Conservation (phyloP, 2,888 invertebrate genomes). For the Mesorhabditis spiculigera region DNA sequence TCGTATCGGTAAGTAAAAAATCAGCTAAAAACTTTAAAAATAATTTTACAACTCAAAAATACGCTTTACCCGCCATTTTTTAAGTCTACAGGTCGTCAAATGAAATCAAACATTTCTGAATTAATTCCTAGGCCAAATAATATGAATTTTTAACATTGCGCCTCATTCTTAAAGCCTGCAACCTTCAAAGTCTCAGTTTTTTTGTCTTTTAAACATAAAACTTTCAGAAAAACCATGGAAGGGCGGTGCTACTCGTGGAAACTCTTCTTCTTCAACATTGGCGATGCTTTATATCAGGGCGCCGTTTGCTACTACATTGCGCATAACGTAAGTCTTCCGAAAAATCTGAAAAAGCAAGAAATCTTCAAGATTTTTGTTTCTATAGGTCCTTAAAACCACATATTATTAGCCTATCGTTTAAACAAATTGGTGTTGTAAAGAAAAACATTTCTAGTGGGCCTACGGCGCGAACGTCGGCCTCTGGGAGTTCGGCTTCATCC, state of each 20-base stretch:
- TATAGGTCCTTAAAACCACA: not conserved
- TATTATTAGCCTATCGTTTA: no score
- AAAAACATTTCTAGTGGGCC: constrained; percentile 46
- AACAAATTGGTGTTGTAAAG: no score
- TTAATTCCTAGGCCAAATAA: no score
- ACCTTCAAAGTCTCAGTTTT: constrained; percentile 6
- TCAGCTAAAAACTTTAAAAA: no score
- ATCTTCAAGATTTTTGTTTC: not conserved
- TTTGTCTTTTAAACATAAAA: not conserved
- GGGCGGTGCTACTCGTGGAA: constrained; percentile 24
- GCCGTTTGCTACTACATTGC: constrained; percentile 82
- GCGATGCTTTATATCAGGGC: constrained; percentile 87
- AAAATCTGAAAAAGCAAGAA: not conserved
- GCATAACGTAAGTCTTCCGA: constrained; percentile 63
- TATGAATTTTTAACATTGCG: no score
- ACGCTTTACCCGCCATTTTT: no score
- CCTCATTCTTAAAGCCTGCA: not conserved
- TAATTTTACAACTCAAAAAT: no score
- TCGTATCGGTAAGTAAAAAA: not conserved
- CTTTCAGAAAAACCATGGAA: not conserved
- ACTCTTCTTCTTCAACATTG: constrained; percentile 81
- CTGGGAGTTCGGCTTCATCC: constrained; percentile 84
- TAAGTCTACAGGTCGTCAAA: no score
- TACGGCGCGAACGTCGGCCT: constrained; percentile 68
- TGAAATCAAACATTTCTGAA: no score